These are phyloP conservation scores for Halocaridina rubra DNA, from an alignment of 2,888 invertebrate species.

Conservation along the genomic window DNA sequence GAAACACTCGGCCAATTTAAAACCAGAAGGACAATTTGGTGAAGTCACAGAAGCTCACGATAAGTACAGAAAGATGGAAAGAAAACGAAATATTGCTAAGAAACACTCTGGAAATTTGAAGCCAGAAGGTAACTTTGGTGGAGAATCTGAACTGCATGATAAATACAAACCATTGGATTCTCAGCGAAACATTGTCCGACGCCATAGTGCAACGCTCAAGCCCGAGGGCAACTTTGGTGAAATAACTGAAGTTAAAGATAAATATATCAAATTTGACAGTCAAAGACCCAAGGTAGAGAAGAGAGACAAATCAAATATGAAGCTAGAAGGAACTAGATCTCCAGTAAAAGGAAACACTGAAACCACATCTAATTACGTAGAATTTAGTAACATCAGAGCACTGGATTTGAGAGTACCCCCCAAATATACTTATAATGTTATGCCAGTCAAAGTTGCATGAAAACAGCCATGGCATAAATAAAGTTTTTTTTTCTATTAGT, in stretches of 20 bases:
- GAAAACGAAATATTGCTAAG: constrained; percentile 43
- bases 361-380: constrained; percentile 29
- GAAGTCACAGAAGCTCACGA: constrained; percentile 50
- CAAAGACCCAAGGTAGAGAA: constrained; percentile 40
- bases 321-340: constrained; percentile 32
- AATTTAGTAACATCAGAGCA: constrained; percentile 6
- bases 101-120: constrained; percentile 28
- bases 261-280: constrained; percentile 20
- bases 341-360: constrained; percentile 35
- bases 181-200: constrained; percentile 40
- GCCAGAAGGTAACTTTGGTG: constrained; percentile 54
- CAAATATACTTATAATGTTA: constrained; percentile 43
- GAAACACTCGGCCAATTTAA: constrained; percentile 35
- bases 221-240: constrained; percentile 56
- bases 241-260: constrained; percentile 49
- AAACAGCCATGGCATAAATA: neutral
- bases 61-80: constrained; percentile 12
- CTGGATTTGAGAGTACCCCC: constrained; percentile 49
- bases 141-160: constrained; percentile 50
- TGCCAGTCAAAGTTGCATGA: constrained; percentile 47
- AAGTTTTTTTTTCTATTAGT: too few relatives aligned
- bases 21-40: constrained; percentile 48
- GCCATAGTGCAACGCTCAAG: constrained; percentile 27
- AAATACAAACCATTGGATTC: constrained; percentile 20
- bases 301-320: constrained; percentile 39